Conservation (phyloP, 2,113 vertebrate species). For the Myrmophylax atrothorax region DNA sequence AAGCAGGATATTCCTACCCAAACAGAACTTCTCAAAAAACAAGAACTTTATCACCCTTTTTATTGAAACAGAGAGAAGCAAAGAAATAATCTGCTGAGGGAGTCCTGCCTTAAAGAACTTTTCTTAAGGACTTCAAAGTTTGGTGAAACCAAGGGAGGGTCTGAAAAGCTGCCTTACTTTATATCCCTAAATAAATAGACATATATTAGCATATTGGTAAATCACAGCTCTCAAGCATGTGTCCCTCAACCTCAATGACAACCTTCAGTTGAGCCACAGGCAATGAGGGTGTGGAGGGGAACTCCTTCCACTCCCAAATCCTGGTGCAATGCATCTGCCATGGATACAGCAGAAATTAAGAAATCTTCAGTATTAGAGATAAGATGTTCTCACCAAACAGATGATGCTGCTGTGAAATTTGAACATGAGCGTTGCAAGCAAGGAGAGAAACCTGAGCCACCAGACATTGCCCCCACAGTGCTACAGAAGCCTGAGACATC, state of each 20-base stretch:
- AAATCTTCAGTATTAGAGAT: background rate
- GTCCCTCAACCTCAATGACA: background rate
- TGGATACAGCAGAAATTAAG: background rate
- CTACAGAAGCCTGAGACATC: background rate
- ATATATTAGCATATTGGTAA: background rate
- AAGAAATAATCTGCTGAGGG: background rate
- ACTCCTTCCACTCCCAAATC: background rate
- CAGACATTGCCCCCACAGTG: rapidly evolving
- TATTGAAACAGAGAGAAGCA: background rate
- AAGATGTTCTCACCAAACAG: background rate
- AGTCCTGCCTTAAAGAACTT: background rate
- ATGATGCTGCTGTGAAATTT: rapidly evolving
- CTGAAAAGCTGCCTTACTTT: background rate
- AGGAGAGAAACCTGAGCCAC: background rate
- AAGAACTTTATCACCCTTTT: background rate
- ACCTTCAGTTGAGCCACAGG: background rate
- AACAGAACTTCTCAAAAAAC: background rate
- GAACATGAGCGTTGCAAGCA: background rate
- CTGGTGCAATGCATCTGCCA: rapidly evolving
- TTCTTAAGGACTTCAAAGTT: background rate
- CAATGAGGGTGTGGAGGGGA: background rate
- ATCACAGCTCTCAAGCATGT: background rate
- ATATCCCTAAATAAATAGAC: background rate
- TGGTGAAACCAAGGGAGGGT: background rate
- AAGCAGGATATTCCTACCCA: background rate